These are phyloP conservation scores for Hoplias malabaricus DNA, from an alignment of 2,113 vertebrate species.

Conservation along the genomic window DNA sequence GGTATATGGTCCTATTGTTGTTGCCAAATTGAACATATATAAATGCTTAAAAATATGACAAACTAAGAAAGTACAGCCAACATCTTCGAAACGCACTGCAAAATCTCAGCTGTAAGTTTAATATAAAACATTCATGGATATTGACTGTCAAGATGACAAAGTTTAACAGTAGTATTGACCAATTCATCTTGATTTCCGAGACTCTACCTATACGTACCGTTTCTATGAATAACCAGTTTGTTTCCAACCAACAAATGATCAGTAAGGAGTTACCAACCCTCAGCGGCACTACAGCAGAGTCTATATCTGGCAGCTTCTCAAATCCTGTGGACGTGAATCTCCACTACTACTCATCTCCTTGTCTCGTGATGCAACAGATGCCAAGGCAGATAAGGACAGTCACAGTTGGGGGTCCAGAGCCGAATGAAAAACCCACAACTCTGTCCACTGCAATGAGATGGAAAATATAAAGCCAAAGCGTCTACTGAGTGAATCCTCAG, in stretches of 20 bases:
- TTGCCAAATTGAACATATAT: too few relatives aligned
- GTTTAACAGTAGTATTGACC: too few relatives aligned
- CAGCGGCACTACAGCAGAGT: not conserved
- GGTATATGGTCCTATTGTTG: too few relatives aligned
- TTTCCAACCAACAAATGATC: not conserved
- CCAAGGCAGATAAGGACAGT: slow-evolving; percentile 12
- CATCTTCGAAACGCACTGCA: too few relatives aligned
- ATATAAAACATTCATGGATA: too few relatives aligned
- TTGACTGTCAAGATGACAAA: too few relatives aligned
- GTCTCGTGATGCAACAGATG: slow-evolving; percentile 3
- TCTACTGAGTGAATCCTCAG: not conserved
- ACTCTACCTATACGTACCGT: too few relatives aligned
- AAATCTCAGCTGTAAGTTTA: too few relatives aligned
- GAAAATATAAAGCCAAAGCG: not conserved
- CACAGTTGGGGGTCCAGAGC: not conserved
- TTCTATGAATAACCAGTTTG: too few relatives aligned
- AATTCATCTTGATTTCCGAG: too few relatives aligned
- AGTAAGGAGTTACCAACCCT: not conserved
- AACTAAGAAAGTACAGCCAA: too few relatives aligned
- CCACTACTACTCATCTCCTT: not conserved
- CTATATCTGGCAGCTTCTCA: slow-evolving; percentile 11
- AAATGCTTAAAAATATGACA: too few relatives aligned
- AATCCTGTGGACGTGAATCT: not conserved
- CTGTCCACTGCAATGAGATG: not conserved
- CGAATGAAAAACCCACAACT: not conserved